Evolutionary conservation across 2,888 invertebrate species (phyloP).

Genomic region (Drosophila emarginata): DNA sequence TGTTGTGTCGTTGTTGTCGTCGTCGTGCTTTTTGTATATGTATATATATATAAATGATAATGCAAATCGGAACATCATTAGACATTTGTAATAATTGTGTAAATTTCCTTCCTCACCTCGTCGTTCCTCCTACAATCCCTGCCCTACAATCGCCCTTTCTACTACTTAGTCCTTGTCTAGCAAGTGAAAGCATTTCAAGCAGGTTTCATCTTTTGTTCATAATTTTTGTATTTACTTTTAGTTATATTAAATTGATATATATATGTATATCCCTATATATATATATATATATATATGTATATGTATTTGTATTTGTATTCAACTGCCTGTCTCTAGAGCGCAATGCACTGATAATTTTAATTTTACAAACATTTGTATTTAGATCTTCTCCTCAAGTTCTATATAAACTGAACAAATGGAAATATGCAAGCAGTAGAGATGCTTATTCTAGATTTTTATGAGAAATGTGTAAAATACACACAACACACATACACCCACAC

Average conservation of each 20-base stretch:
- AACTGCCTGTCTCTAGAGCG: conserved; percentile 76
- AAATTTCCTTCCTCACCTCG: conserved; percentile 38
- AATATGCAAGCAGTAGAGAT: conserved; percentile 32
- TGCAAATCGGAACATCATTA: conserved; percentile 40
- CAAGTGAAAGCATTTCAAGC: conserved; percentile 62
- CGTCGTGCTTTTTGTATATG: conserved; percentile 60
- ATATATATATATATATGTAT: not conserved
- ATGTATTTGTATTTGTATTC: conserved; percentile 34
- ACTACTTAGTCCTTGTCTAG: conserved; percentile 9
- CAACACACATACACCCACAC: conserved; percentile 46
- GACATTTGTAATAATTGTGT: conserved; percentile 54
- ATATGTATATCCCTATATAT: no score
- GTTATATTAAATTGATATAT: conserved; percentile 51
- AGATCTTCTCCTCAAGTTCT: conserved; percentile 1
- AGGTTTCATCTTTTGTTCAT: conserved; percentile 14
- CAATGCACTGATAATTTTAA: conserved; percentile 79
- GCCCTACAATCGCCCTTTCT: not conserved
- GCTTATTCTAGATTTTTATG: conserved; percentile 41
- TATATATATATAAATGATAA: conserved; percentile 22
- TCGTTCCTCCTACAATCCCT: not conserved
- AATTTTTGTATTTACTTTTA: conserved; percentile 51
- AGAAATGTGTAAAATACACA: conserved; percentile 13
- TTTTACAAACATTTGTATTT: conserved; percentile 46
- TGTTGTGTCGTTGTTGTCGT: conserved; percentile 44
- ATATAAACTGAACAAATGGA: conserved; percentile 5